Conservation (phyloP, 1,140 invertebrate species). For the Ditylenchus dipsaci region DNA sequence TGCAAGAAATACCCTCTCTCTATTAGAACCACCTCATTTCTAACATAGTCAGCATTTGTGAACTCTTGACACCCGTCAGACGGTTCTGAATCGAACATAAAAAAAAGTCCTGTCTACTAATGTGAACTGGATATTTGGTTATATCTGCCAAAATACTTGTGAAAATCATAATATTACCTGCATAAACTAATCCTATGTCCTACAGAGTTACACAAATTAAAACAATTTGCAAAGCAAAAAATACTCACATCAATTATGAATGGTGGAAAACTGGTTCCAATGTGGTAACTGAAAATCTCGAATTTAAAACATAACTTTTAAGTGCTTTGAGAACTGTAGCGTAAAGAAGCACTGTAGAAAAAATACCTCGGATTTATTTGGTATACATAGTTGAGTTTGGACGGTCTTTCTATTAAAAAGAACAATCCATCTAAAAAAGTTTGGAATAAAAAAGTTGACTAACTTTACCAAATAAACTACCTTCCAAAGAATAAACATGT, state of each 20-base stretch:
- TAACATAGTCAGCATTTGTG: conserved; percentile 22
- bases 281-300: conserved; percentile 26
- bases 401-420: conserved; percentile 26
- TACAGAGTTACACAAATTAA: conserved; percentile 10
- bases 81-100: conserved; percentile 44
- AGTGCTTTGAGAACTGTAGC: background rate
- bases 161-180: too few species aligned
- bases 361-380: conserved; percentile 11
- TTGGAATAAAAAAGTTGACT: background rate
- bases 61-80: conserved; percentile 38
- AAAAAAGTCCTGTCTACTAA: too few species aligned
- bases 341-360: too few species aligned
- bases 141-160: too few species aligned
- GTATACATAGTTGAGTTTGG: conserved; percentile 25
- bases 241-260: conserved; percentile 14
- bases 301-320: background rate
- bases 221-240: background rate
- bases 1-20: conserved; percentile 42
- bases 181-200: conserved; percentile 7
- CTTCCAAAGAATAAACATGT: background rate
- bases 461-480: background rate
- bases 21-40: conserved; percentile 45
- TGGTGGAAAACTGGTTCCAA: conserved; percentile 25
- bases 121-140: too few species aligned
- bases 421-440: conserved; percentile 32